phyloP scores from a whole-genome alignment of 1,140 invertebrate species.

The Bathynomus jamesi region DNA sequence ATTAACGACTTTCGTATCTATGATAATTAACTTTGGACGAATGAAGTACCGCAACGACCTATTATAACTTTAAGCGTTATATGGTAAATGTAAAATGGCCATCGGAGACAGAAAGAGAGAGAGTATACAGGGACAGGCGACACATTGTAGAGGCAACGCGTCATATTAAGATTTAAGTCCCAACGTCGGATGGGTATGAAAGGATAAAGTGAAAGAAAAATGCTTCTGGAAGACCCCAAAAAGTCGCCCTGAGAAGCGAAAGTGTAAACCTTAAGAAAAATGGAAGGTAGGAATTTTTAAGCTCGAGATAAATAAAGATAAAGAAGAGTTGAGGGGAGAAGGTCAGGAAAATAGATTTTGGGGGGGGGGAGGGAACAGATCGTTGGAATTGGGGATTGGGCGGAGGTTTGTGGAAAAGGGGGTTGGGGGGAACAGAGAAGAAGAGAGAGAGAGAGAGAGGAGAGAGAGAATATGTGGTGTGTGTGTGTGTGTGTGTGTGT shows the following conservation, averaged over 20 bases:
- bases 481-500: no score
- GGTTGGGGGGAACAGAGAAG: background rate
- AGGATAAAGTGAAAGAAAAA: background rate
- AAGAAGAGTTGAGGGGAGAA: background rate
- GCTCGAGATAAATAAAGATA: background rate
- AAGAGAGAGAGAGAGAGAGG: background rate
- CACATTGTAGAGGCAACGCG: background rate
- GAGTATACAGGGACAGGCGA: no score
- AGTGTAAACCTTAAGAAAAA: background rate
- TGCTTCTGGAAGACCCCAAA: background rate
- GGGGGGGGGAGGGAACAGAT: background rate
- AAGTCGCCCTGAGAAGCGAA: background rate
- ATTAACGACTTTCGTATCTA: no score
- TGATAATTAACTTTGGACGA: no score
- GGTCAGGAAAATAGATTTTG: background rate
- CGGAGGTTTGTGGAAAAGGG: background rate
- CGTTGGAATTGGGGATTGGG: background rate
- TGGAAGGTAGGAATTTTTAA: background rate
- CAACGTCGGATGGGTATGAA: background rate
- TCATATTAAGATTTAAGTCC: background rate
- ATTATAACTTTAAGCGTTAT: no score
- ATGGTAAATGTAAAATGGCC: no score
- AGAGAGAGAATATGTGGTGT: background rate
- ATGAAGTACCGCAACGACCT: no score
- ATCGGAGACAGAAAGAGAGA: no score